These are phyloP conservation scores for Plecturocebus donacophilus DNA, from an alignment of 2,113 vertebrate species.

Conservation along the genomic window DNA sequence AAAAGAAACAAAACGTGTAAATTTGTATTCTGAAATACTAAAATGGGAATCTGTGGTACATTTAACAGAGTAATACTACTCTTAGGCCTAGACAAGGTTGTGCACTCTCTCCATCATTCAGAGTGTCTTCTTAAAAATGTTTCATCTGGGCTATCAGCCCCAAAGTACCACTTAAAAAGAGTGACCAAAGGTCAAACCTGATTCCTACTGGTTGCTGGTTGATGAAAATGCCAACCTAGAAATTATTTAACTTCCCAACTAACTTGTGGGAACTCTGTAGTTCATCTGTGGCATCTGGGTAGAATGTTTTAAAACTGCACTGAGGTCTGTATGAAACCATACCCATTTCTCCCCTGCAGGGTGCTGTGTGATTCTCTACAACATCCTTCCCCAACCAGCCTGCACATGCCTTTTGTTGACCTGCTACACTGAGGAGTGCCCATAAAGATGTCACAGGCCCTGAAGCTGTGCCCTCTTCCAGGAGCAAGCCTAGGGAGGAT, in stretches of 20 bases:
- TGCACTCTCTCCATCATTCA: fast-evolving
- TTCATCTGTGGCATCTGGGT: neutral
- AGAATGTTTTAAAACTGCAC: neutral
- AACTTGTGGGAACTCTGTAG: neutral
- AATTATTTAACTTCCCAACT: neutral
- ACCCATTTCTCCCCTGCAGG: neutral
- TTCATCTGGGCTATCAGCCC: neutral
- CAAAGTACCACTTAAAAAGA: neutral
- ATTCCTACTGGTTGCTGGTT: neutral
- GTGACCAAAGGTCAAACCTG: neutral
- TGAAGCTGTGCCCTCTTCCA: neutral
- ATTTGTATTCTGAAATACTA: neutral
- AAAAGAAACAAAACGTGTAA: neutral
- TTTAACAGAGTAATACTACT: neutral
- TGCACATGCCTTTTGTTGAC: neutral
- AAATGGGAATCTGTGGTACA: neutral
- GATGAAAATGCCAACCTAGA: neutral
- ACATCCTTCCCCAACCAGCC: fast-evolving
- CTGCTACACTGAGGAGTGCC: neutral
- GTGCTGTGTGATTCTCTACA: neutral
- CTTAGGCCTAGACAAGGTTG: neutral
- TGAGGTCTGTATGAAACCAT: neutral
- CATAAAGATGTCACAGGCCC: neutral
- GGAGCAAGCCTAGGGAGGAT: neutral
- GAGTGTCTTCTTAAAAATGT: neutral